These are phyloP conservation scores for Nebria brevicollis DNA, from an alignment of 2,888 invertebrate genomes.

Conservation along the genomic window DNA sequence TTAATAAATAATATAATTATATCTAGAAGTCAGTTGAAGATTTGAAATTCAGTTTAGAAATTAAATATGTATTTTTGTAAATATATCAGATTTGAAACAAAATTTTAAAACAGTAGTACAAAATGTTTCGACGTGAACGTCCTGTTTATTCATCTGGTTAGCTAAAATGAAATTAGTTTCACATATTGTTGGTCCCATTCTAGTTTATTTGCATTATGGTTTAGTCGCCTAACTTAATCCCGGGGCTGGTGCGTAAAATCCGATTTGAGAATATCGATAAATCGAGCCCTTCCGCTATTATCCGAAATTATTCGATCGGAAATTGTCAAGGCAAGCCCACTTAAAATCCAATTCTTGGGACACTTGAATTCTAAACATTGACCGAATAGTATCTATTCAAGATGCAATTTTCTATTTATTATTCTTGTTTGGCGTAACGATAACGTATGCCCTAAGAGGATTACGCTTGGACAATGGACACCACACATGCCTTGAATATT, in stretches of 20 bases:
- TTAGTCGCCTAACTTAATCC: neutral
- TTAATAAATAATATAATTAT: too few species aligned
- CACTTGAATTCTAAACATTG: neutral
- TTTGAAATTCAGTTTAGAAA: too few species aligned
- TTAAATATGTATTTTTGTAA: too few species aligned
- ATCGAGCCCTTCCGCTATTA: neutral
- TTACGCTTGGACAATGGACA: conserved; percentile 40
- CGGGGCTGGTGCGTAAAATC: neutral
- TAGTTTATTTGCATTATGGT: neutral
- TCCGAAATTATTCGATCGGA: neutral
- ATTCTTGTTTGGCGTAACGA: conserved; percentile 41
- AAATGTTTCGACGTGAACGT: too few species aligned
- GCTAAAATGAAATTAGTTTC: too few species aligned
- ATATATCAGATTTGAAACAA: too few species aligned
- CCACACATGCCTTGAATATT: conserved; percentile 11
- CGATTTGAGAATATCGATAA: neutral
- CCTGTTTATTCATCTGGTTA: too few species aligned
- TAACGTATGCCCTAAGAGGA: conserved; percentile 30
- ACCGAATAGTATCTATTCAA: conserved; percentile 29
- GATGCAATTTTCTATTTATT: conserved; percentile 31
- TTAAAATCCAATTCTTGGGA: neutral
- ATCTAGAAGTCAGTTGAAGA: too few species aligned
- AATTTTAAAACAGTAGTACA: too few species aligned
- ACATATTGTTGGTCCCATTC: too few species aligned
- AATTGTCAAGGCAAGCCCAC: neutral